Evolutionary conservation across 1,140 invertebrate genomes (phyloP).

Genomic region (Bombus sibiricus): DNA sequence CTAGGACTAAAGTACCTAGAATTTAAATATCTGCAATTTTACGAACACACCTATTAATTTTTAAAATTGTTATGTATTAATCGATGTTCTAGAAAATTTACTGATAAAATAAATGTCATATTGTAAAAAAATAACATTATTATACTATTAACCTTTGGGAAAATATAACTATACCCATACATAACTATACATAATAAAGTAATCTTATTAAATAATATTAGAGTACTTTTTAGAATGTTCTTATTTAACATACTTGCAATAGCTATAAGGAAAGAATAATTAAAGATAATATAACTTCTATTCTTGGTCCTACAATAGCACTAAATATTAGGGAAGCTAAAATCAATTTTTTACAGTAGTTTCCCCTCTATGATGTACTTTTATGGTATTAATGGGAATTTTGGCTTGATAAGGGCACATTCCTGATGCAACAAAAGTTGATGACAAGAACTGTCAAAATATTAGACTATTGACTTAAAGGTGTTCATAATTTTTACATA

Average conservation of each 20-base stretch:
- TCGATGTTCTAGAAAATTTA: background rate
- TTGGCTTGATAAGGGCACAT: constrained; percentile 31
- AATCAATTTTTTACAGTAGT: background rate
- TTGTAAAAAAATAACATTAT: background rate
- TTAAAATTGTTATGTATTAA: too few relatives aligned
- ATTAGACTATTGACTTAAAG: constrained; percentile 28
- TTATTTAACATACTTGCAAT: background rate
- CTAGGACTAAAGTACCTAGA: too few relatives aligned
- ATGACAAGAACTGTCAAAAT: constrained; percentile 50
- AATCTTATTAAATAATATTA: background rate
- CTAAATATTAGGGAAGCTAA: background rate
- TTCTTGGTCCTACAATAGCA: background rate
- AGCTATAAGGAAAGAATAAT: background rate
- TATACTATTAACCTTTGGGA: background rate
- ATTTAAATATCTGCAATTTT: background rate
- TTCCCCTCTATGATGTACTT: constrained; percentile 10
- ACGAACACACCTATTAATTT: background rate
- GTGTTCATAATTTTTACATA: constrained; percentile 34
- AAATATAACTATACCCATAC: too few relatives aligned
- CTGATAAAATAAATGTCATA: background rate
- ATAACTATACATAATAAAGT: background rate
- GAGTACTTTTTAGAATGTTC: background rate
- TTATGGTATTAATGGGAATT: constrained; percentile 43
- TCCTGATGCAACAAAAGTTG: constrained; percentile 27
- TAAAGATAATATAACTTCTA: background rate